These are phyloP conservation scores for Gnathonemus longibarbis DNA, from an alignment of 2,113 vertebrate species.

Conservation along the genomic window DNA sequence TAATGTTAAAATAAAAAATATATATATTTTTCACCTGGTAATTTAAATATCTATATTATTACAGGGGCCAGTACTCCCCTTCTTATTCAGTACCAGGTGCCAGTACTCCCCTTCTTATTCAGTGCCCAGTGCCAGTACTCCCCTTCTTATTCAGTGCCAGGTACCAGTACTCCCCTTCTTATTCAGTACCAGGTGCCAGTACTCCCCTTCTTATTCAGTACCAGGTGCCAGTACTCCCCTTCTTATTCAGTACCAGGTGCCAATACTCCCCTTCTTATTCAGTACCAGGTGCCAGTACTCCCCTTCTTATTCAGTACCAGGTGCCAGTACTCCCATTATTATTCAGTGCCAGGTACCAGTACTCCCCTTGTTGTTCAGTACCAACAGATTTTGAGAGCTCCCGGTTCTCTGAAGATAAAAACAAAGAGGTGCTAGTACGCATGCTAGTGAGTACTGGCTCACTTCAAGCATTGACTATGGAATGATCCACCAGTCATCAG, in stretches of 20 bases:
- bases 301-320: background rate
- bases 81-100: background rate
- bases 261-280: background rate
- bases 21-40: too few relatives aligned
- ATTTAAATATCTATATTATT: too few relatives aligned
- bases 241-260: too few relatives aligned
- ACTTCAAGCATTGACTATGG: background rate
- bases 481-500: too few relatives aligned
- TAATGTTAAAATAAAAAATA: too few relatives aligned
- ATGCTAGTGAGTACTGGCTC: background rate
- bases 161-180: too few relatives aligned
- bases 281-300: background rate
- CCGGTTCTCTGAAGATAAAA: background rate
- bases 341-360: background rate
- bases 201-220: too few relatives aligned
- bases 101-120: background rate
- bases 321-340: background rate
- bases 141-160: background rate
- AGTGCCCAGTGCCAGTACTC: background rate
- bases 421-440: background rate
- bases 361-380: background rate
- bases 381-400: background rate
- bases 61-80: background rate
- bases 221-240: too few relatives aligned
- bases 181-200: too few relatives aligned